Percentiles rank a stretch among this genome's conserved stretches.
Evolutionary conservation across 1,140 invertebrate genomes (phyloP).

Genomic region (Amphibalanus amphitrite): DNA sequence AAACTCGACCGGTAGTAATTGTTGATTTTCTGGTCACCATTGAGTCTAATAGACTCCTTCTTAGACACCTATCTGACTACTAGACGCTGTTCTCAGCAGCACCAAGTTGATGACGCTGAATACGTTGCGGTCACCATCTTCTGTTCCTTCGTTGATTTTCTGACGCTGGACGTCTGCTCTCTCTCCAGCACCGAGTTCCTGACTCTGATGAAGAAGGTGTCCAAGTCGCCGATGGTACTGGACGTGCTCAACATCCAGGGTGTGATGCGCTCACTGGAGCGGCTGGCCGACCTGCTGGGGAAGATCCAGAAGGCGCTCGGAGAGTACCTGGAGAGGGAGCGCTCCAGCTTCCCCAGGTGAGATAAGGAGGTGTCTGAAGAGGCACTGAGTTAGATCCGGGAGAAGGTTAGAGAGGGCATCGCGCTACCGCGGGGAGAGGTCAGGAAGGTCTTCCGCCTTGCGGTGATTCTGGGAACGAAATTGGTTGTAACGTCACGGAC

Average conservation of each 20-base stretch:
- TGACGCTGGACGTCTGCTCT: too few relatives aligned
- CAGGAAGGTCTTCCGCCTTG: too few relatives aligned
- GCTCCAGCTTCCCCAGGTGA: conserved; percentile 90
- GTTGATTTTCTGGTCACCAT: too few relatives aligned
- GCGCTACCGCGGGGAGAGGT: too few relatives aligned
- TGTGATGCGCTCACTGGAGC: conserved; percentile 81
- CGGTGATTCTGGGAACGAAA: too few relatives aligned
- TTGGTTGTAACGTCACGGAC: too few relatives aligned
- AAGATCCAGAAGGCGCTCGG: conserved; percentile 99
- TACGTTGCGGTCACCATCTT: conserved; percentile 24
- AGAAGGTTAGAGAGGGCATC: too few relatives aligned
- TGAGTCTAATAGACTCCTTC: conserved; percentile 51
- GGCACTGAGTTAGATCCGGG: too few relatives aligned
- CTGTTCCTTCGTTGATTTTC: too few relatives aligned
- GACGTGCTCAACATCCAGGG: conserved; percentile 96
- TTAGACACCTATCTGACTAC: conserved; percentile 41
- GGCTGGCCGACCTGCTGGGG: conserved; percentile 89
- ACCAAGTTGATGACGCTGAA: conserved; percentile 23
- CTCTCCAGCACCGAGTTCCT: conserved; percentile 90
- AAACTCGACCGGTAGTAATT: too few relatives aligned
- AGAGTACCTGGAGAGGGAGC: conserved; percentile 93
- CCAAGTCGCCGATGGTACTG: conserved; percentile 91
- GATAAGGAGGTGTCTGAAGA: too few relatives aligned
- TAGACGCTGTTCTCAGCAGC: too few relatives aligned
- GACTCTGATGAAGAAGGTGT: conserved; percentile 94